Evolutionary conservation across 2,888 invertebrate genomes (phyloP), one percentile per base, ranked within the genome.

Genomic region (Eurytoma adleriae): DNA sequence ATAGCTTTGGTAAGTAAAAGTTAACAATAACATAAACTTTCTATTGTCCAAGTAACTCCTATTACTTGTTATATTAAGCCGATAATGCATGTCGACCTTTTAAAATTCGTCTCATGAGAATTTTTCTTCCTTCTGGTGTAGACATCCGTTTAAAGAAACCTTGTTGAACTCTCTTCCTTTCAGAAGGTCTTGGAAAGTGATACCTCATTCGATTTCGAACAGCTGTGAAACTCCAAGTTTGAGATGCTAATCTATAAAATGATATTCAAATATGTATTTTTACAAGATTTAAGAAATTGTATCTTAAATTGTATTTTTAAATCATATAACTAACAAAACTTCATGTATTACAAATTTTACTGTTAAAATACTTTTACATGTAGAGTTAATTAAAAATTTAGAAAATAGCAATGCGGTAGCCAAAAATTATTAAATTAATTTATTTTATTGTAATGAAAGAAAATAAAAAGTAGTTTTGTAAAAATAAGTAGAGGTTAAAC

Each of bases 101-200:
- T 2, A 96, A 91, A 83, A 96, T 92, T 84, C 95, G 92, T 85
- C 95, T 92, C 96, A 96, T 96, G 16, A 96, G 90, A 48, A 95
- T 90, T 87, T 92, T 93, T n/a, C 95, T 92, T 3, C 96, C 96
- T 64, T 88, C 91, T 0, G 92, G 91, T 0, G 96, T 96, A 0
- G 95, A 93, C 92, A 96, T 94, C 81, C 96, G 92, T 0, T 92
- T 90, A 5, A 92, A 90, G 93, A 94, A 96, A 0, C 96, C 96
- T 83, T 95, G 95, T 12, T 93, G 92, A 59, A 96, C 92, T 85
- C 96, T 92, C 85, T 92, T 93, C 0, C 93, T 92, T 91, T 96
- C 96, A 72, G 93, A 94, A 0, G 96, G 95, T 64, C 95, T 92
- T 0, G 96, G 96, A 86, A 96, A 96, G 86, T 96, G 93, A 86